phyloP scores from a whole-genome alignment of 1,140 invertebrate species.

The Bemisia tabaci region DNA sequence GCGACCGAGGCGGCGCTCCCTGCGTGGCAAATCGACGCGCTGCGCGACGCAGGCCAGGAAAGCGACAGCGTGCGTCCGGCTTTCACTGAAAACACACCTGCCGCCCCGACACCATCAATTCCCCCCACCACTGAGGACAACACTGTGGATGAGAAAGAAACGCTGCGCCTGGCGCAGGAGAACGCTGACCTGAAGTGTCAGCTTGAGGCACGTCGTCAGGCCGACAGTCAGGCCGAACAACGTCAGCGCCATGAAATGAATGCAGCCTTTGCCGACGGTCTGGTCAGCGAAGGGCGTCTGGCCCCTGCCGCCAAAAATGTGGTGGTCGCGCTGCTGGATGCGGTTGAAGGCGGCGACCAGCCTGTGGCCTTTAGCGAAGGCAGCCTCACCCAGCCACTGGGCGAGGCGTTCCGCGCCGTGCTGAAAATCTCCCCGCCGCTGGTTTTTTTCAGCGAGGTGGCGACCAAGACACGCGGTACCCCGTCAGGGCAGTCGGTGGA shows the following conservation, averaged over 20 bases:
- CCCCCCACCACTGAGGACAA: neutral
- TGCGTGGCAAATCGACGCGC: too few species aligned
- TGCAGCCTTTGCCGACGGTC: conserved; percentile 1
- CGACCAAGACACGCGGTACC: too few species aligned
- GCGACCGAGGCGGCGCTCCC: too few species aligned
- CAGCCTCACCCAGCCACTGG: neutral
- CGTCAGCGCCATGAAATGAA: neutral
- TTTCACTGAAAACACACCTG: neutral
- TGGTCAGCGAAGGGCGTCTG: conserved; percentile 1
- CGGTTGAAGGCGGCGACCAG: neutral
- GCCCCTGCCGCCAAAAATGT: neutral
- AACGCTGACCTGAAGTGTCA: neutral
- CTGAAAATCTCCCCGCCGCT: neutral
- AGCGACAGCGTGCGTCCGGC: too few species aligned
- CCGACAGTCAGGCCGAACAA: neutral
- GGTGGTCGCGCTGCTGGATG: conserved; percentile 1
- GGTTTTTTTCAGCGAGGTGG: too few species aligned
- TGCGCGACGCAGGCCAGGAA: too few species aligned
- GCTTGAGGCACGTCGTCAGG: neutral
- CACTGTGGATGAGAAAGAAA: neutral
- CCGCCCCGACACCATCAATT: neutral
- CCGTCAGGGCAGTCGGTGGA: too few species aligned
- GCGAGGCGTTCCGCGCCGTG: neutral
- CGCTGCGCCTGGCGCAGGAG: neutral
- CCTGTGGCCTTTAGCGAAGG: neutral